Conservation (phyloP, 2,113 vertebrate genomes). For the Egretta garzetta region DNA sequence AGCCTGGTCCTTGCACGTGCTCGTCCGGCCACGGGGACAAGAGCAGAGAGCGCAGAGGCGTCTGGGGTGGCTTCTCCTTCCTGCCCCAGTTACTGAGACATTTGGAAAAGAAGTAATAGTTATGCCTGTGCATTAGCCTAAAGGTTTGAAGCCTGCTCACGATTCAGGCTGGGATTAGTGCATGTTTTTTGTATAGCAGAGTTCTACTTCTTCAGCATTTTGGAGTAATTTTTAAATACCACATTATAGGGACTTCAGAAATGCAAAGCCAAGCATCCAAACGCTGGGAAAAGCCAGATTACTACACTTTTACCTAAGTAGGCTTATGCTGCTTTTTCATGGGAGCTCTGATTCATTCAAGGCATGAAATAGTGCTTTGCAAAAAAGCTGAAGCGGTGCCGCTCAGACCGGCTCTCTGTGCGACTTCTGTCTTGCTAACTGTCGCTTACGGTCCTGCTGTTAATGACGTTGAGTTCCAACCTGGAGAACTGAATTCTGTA, state of each 20-base stretch:
- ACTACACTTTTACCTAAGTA: neutral
- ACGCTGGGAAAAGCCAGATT: neutral
- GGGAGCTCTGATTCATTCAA: neutral
- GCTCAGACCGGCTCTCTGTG: accelerated
- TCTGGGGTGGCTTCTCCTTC: neutral
- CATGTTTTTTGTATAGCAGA: neutral
- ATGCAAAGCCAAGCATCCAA: neutral
- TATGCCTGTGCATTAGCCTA: neutral
- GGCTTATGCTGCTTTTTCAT: neutral
- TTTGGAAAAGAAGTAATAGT: neutral
- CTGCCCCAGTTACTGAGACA: neutral
- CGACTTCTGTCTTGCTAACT: neutral
- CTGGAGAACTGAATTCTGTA: neutral
- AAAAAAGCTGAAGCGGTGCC: neutral
- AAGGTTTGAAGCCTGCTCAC: neutral
- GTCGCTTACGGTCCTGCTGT: neutral
- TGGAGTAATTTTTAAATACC: neutral
- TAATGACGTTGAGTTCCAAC: neutral
- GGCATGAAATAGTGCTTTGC: neutral
- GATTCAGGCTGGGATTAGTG: neutral
- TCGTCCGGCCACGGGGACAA: neutral
- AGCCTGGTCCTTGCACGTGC: neutral
- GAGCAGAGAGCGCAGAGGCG: neutral
- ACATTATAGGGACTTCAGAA: neutral
- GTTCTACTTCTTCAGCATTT: neutral